Evolutionary conservation across 2,113 vertebrate genomes (phyloP).

Genomic region (Chrysemys picta): DNA sequence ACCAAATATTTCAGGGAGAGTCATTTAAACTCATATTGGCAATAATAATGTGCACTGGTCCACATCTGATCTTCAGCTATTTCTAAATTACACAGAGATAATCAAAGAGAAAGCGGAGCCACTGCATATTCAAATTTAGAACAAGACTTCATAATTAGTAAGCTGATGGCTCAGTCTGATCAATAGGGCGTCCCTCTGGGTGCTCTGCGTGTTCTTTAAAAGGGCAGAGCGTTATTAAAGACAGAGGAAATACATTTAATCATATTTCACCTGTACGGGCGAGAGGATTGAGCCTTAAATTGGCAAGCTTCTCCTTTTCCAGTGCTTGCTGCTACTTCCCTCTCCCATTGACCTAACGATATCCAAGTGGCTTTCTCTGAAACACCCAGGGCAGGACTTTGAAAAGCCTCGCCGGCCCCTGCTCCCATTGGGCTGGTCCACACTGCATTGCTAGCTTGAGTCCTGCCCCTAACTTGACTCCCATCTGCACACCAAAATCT

Average conservation of each 20-base stretch:
- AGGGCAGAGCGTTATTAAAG: neutral
- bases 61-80: slow-evolving; percentile 58
- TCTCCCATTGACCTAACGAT: neutral
- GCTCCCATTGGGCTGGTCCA: neutral
- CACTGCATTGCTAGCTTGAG: neutral
- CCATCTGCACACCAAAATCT: neutral
- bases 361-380: rapidly evolving
- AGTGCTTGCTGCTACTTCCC: neutral
- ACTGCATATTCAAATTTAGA: slow-evolving; percentile 19
- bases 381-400: neutral
- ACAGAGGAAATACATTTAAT: neutral
- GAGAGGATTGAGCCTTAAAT: neutral
- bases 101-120: slow-evolving; percentile 70
- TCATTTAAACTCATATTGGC: slow-evolving; percentile 58
- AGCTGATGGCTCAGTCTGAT: neutral
- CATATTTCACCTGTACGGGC: neutral
- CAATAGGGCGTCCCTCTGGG: neutral
- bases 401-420: neutral
- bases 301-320: neutral
- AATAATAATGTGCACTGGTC: slow-evolving; percentile 58
- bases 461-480: neutral
- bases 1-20: slow-evolving; percentile 66
- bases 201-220: slow-evolving; percentile 22
- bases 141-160: slow-evolving; percentile 41
- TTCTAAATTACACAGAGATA: slow-evolving; percentile 68